Evolutionary conservation across 2,797 vertebrate genomes (phyloP).

Genomic region (Lophotriccus pileatus): DNA sequence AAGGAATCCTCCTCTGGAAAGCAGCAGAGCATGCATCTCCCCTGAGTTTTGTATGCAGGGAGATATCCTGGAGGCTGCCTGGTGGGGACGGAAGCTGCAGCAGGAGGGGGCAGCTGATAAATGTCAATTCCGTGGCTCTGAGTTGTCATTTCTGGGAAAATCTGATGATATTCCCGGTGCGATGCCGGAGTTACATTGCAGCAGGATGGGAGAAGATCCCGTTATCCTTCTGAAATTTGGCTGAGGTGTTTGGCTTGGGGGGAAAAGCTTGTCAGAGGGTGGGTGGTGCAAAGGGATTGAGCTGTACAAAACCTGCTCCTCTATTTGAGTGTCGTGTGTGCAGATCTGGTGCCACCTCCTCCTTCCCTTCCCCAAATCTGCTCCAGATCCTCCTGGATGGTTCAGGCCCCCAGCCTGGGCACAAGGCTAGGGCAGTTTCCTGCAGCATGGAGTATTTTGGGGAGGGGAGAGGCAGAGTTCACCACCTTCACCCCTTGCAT

Average conservation of each 20-base stretch:
- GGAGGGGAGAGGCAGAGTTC: neutral
- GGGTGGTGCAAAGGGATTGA: neutral
- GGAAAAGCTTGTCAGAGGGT: neutral
- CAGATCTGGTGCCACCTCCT: neutral
- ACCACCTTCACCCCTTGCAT: neutral
- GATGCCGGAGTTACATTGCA: neutral
- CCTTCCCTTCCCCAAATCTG: neutral
- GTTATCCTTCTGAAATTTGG: neutral
- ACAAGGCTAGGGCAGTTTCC: neutral
- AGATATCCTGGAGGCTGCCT: neutral
- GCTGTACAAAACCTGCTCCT: neutral
- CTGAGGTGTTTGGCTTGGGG: neutral
- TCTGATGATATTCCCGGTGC: neutral
- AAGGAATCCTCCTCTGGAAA: slow-evolving; percentile 34
- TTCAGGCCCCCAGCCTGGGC: neutral
- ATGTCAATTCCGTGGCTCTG: neutral
- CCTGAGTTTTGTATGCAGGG: neutral
- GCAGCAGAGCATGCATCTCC: neutral
- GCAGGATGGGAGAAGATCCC: neutral
- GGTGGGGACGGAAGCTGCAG: neutral
- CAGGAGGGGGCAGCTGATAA: neutral
- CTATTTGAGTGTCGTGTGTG: neutral
- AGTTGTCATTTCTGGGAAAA: neutral
- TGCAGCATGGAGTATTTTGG: rapidly evolving
- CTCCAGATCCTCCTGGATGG: neutral